Evolutionary conservation across 2,113 vertebrate species (phyloP).

Genomic region (Chrysochloris asiatica): DNA sequence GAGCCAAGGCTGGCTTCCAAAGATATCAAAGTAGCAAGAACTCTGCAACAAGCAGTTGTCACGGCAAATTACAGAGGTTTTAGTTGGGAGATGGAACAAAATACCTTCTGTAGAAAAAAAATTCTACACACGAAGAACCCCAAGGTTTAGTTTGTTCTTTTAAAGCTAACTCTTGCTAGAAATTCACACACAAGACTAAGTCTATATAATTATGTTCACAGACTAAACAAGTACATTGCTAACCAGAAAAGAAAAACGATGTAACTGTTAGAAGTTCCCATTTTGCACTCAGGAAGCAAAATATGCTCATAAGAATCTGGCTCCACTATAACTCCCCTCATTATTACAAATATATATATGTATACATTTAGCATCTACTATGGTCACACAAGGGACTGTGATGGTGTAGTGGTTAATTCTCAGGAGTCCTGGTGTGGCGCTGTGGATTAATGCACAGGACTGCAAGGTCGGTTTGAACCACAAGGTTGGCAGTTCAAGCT

Average conservation of each 20-base stretch:
- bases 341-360: background rate
- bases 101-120: slow-evolving; percentile 31
- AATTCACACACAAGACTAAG: slow-evolving; percentile 49
- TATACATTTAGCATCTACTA: background rate
- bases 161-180: slow-evolving; percentile 30
- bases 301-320: slow-evolving; percentile 18
- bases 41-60: slow-evolving; percentile 48
- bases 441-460: too few species aligned
- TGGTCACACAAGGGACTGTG: background rate
- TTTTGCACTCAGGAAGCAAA: slow-evolving; percentile 52
- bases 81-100: slow-evolving; percentile 20
- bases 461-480: too few species aligned
- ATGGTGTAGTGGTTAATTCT: background rate
- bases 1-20: slow-evolving; percentile 50
- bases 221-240: slow-evolving; percentile 60
- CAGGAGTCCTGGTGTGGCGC: too few species aligned
- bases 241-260: slow-evolving; percentile 28
- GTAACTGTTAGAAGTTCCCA: slow-evolving; percentile 7
- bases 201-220: slow-evolving; percentile 42
- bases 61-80: slow-evolving; percentile 24
- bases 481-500: too few species aligned
- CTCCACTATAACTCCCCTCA: background rate
- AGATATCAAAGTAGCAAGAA: slow-evolving; percentile 44
- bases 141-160: slow-evolving; percentile 29
- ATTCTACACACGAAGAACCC: slow-evolving; percentile 35